These are phyloP conservation scores for Pristiophorus japonicus DNA, from an alignment of 2,113 vertebrate genomes.

Conservation along the genomic window DNA sequence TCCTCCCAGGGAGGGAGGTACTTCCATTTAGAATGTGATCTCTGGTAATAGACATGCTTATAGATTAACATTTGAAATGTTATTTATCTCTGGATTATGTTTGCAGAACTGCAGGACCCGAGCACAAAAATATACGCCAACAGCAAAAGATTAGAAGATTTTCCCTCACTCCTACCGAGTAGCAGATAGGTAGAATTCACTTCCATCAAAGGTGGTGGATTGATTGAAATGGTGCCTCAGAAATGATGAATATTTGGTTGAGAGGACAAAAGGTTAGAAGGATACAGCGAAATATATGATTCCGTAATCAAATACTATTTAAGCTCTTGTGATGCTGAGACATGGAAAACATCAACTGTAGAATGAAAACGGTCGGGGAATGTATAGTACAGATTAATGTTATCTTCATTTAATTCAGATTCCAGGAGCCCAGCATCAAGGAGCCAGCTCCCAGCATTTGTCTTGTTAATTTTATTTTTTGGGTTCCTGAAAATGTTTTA, in stretches of 20 bases:
- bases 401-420: neutral
- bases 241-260: neutral
- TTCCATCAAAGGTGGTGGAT: neutral
- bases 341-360: neutral
- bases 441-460: neutral
- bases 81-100: neutral
- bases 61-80: slow-evolving; percentile 2
- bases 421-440: neutral
- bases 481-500: neutral
- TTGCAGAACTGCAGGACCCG: neutral
- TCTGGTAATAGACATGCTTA: neutral
- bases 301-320: neutral
- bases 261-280: neutral
- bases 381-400: neutral
- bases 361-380: neutral
- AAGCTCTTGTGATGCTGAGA: neutral
- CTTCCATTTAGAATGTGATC: neutral
- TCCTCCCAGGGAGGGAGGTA: neutral
- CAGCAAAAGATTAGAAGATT: neutral
- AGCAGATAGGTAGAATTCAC: neutral
- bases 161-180: neutral
- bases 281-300: neutral
- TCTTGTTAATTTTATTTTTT: neutral
- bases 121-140: neutral
- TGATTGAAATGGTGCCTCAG: neutral